Evolutionary conservation across 2,113 vertebrate genomes (phyloP).

Genomic region (Ondatra zibethicus): DNA sequence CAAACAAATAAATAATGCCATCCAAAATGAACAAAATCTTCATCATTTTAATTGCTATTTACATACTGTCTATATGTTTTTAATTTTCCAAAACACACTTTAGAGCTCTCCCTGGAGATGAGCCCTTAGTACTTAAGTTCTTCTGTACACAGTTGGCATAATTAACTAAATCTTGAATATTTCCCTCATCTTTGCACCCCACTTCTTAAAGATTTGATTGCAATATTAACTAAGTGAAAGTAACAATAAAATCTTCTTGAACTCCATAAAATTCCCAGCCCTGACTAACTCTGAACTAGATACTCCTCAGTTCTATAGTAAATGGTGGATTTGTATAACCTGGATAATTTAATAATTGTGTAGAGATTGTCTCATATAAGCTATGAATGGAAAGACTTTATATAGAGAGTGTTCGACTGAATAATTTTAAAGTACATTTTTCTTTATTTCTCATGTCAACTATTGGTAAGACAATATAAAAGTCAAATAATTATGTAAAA

Average conservation of each 20-base stretch:
- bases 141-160: neutral
- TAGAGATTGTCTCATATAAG: neutral
- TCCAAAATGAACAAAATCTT: conserved; percentile 57
- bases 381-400: neutral
- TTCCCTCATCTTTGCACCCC: neutral
- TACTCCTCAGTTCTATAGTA: neutral
- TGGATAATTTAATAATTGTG: neutral
- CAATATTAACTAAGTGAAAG: neutral
- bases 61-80: neutral
- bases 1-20: conserved; percentile 42
- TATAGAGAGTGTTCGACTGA: neutral
- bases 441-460: neutral
- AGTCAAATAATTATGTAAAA: neutral
- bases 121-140: neutral
- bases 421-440: neutral
- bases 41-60: conserved; percentile 51
- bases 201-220: neutral
- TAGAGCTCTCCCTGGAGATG: neutral
- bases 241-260: neutral
- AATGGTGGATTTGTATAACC: neutral
- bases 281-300: neutral
- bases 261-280: neutral
- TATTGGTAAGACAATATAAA: neutral
- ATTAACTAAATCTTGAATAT: conserved; percentile 7
- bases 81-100: conserved; percentile 37